Percentiles rank a stretch among this genome's conserved stretches.
These are phyloP conservation scores for Phylloscopus trochiloides DNA, from an alignment of 2,113 vertebrate species.

Conservation along the genomic window DNA sequence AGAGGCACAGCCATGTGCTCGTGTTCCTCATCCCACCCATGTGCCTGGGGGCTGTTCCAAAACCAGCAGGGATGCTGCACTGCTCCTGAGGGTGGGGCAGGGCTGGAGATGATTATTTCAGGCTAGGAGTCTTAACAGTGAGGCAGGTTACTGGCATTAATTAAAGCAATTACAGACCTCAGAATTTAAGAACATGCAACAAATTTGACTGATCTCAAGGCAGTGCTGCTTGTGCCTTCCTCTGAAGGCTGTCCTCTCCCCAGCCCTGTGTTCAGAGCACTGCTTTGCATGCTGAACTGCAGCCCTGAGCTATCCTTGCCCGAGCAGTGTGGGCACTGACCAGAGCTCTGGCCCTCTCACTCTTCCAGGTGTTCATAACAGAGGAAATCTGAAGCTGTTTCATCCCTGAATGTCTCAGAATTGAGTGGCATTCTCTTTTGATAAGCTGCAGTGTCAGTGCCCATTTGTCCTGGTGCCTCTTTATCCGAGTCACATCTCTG, in stretches of 20 bases:
- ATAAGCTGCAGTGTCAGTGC: fast-evolving
- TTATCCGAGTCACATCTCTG: fast-evolving
- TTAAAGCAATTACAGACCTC: background rate
- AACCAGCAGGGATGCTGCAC: fast-evolving
- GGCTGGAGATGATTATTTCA: background rate
- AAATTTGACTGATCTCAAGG: background rate
- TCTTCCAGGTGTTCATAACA: background rate
- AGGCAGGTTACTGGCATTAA: background rate
- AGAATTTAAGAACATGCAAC: background rate
- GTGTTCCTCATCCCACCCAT: background rate
- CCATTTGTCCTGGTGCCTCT: too few relatives aligned
- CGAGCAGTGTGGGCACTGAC: fast-evolving
- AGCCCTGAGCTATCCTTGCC: background rate
- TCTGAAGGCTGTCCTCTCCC: background rate
- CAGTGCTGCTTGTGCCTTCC: background rate
- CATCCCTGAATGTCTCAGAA: background rate
- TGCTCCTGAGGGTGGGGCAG: background rate
- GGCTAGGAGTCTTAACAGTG: background rate
- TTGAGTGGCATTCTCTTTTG: background rate
- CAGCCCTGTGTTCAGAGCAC: background rate
- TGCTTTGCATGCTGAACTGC: fast-evolving
- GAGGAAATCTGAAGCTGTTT: background rate
- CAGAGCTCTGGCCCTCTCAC: background rate
- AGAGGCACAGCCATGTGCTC: background rate
- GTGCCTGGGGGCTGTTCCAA: background rate